Evolutionary conservation across 2,113 vertebrate species (phyloP), one percentile per base, ranked within the genome.

Genomic region (Catharus fuscescens): DNA sequence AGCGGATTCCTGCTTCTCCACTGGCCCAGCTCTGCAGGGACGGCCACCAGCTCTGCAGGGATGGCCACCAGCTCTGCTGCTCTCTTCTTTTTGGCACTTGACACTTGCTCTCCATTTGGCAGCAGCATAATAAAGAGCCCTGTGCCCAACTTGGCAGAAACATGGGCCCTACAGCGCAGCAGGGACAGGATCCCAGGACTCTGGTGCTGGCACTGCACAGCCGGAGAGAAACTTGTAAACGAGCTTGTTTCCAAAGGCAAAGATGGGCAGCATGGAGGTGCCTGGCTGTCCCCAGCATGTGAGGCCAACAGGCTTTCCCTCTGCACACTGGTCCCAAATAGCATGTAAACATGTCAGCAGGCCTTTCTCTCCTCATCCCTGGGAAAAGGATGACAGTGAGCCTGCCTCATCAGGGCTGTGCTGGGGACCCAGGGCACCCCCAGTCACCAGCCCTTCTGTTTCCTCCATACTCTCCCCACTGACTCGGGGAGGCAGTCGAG

Each of bases 61-160:
- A 82, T 26, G 47, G 60, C 59, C 71, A 53, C 45, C 17, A 3
- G 48, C 54, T 67, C 86, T 4, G 2, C 61, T 78, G 90, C 77
- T 77, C 61, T 61, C 29, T 65, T 71, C 38, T 74, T 93, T 96
- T 97, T 97, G 96, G 96, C 96, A 97, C 96, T 96, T 95, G 89
- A 79, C 85, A 65, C 82, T 96, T 44, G 91, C 76, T 95, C 80
- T 90, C 91, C 40, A 2, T 96, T 92, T 93, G 79, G 76, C 92
- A 92, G 81, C 78, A 74, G 52, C 76, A 69, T 48, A 67, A 92
- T 53, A 67, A 92, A 81, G 65, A 52, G 50, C 38, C 74, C 72
- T 6, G 0, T 6, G 31, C 70, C 54, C 69, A 66, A 3, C 23
- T 8, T 28, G 61, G 64, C 36, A 29, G 90, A 86, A 73, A 44